A percentile compares a stretch with the other conserved stretches of the same genome.
Conservation (phyloP, 2,888 invertebrate species). For the Eudasyphora cyanicolor region DNA sequence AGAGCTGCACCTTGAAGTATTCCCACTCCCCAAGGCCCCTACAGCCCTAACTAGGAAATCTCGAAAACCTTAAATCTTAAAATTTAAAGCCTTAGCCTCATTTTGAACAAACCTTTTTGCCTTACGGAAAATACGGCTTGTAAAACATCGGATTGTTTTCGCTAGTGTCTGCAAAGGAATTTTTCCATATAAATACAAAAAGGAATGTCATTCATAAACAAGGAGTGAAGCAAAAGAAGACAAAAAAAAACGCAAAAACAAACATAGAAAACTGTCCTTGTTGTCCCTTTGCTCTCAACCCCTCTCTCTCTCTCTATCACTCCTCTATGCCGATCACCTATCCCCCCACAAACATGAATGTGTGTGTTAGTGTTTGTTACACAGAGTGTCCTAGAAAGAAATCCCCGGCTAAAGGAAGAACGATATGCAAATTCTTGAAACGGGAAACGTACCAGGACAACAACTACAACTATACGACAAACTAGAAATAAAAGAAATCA, state of each 20-base stretch:
- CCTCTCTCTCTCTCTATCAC: too few relatives aligned
- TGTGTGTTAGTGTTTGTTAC: not conserved
- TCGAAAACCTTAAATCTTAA: not conserved
- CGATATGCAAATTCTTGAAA: conserved; percentile 60
- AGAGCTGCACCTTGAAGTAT: too few relatives aligned
- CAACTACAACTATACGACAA: not conserved
- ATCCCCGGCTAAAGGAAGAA: conserved; percentile 12
- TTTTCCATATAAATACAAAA: conserved; percentile 9
- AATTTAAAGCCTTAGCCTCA: not conserved
- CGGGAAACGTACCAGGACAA: conserved; percentile 21
- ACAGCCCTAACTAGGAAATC: too few relatives aligned
- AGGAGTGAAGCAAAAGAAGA: not conserved
- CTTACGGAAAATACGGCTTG: not conserved
- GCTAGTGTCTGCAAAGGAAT: not conserved
- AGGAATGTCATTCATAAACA: conserved; percentile 29
- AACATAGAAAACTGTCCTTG: not conserved
- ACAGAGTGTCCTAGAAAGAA: conserved; percentile 50
- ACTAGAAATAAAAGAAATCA: conserved; percentile 58
- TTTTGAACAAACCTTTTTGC: not conserved
- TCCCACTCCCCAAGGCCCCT: too few relatives aligned
- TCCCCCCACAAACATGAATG: not conserved
- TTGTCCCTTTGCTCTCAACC: too few relatives aligned
- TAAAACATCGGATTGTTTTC: not conserved
- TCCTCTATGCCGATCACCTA: too few relatives aligned
- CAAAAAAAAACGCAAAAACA: not conserved